Percentiles rank a stretch among this genome's conserved stretches.
These are phyloP conservation scores for Piprites chloris DNA, from an alignment of 2,113 vertebrate genomes.

Conservation along the genomic window DNA sequence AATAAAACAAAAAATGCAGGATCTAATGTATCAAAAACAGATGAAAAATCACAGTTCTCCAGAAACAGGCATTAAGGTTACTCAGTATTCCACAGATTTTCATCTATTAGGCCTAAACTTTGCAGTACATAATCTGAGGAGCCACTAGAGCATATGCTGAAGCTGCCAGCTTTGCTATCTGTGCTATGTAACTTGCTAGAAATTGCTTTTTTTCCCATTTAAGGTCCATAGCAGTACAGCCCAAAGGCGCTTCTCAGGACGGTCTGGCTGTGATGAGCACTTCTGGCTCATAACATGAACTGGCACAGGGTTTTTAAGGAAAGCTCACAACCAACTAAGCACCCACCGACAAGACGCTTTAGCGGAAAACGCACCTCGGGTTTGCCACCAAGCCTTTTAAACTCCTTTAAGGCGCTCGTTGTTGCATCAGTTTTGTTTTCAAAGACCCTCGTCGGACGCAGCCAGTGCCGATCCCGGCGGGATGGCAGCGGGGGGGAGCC, in stretches of 20 bases:
- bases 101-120: background rate
- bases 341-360: background rate
- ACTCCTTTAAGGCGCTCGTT: rapidly evolving
- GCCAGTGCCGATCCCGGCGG: background rate
- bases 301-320: background rate
- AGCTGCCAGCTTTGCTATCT: background rate
- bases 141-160: background rate
- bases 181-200: background rate
- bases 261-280: background rate
- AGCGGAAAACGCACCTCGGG: rapidly evolving
- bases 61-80: background rate
- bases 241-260: background rate
- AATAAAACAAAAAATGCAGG: background rate
- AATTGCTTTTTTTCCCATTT: conserved; percentile 35
- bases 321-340: background rate
- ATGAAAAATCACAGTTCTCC: background rate
- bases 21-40: background rate
- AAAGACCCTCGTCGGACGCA: background rate
- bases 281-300: background rate
- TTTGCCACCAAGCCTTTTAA: background rate
- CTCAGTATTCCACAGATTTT: background rate
- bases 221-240: background rate
- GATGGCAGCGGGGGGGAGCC: too few species aligned
- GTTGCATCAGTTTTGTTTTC: background rate
- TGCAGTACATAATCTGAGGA: background rate